These are phyloP conservation scores for Sarcoramphus papa DNA, from an alignment of 2,797 vertebrate genomes.

Conservation along the genomic window DNA sequence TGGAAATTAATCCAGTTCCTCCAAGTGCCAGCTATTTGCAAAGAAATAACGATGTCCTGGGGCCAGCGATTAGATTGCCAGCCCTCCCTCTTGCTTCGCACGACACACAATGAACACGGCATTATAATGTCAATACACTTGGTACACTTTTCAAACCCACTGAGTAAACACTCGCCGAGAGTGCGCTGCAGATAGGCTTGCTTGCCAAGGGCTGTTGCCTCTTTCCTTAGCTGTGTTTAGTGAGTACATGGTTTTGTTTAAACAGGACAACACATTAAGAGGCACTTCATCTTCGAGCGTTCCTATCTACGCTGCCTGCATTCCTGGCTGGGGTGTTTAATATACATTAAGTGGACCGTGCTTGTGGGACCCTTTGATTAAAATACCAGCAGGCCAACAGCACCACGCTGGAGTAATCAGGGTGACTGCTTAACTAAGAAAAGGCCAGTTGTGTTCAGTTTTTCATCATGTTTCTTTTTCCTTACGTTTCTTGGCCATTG, in stretches of 20 bases:
- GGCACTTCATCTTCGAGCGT: slow-evolving; percentile 38
- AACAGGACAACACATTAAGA: slow-evolving; percentile 48
- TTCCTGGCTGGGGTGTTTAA: slow-evolving; percentile 3
- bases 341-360: neutral
- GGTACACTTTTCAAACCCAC: neutral
- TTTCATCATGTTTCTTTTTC: neutral
- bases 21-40: neutral
- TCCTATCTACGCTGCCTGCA: neutral
- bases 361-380: neutral
- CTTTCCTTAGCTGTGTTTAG: neutral
- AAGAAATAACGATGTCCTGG: fast-evolving
- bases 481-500: neutral
- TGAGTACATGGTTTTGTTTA: neutral
- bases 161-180: neutral
- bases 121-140: neutral
- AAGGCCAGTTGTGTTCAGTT: neutral
- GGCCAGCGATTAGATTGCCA: neutral
- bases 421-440: neutral
- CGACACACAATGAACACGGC: fast-evolving
- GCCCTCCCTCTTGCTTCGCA: neutral
- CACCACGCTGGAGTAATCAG: fast-evolving
- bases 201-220: slow-evolving; percentile 8
- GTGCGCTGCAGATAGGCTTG: neutral
- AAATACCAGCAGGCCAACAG: neutral
- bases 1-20: neutral